Conservation (phyloP, 2,113 vertebrate species). For the Speoplatyrhinus poulsoni region DNA sequence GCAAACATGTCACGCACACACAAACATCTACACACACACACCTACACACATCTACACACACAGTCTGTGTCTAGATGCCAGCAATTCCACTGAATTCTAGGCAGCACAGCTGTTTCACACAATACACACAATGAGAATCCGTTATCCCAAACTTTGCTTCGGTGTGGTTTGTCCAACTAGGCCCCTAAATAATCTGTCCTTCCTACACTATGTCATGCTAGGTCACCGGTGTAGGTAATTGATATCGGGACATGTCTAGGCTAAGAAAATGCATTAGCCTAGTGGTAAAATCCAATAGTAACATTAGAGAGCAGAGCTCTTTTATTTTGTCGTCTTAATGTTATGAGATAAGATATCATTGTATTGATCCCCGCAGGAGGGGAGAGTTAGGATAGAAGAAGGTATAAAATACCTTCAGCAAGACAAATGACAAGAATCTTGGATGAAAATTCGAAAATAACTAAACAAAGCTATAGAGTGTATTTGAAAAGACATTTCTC, state of each 20-base stretch:
- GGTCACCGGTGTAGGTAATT: background rate
- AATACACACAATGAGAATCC: background rate
- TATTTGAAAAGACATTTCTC: no score
- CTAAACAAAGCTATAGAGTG: background rate
- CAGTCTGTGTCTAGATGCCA: background rate
- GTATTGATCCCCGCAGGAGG: no score
- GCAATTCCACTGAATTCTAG: background rate
- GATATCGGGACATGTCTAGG: background rate
- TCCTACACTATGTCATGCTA: background rate
- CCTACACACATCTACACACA: slow-evolving; percentile 9
- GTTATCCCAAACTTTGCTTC: background rate
- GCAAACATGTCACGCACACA: background rate
- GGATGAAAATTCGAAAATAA: no score
- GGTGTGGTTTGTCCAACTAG: background rate
- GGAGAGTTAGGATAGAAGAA: no score
- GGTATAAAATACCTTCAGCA: no score
- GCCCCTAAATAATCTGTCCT: background rate
- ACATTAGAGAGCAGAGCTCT: background rate
- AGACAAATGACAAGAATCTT: no score
- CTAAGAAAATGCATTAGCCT: background rate
- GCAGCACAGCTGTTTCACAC: background rate
- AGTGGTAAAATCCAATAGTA: background rate
- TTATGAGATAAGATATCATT: no score
- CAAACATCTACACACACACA: background rate
- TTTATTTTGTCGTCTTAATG: no score